Percentiles rank a stretch among this genome's conserved stretches.
Conservation (phyloP, 2,888 invertebrate species). For the Sarcophaga carnaria region DNA sequence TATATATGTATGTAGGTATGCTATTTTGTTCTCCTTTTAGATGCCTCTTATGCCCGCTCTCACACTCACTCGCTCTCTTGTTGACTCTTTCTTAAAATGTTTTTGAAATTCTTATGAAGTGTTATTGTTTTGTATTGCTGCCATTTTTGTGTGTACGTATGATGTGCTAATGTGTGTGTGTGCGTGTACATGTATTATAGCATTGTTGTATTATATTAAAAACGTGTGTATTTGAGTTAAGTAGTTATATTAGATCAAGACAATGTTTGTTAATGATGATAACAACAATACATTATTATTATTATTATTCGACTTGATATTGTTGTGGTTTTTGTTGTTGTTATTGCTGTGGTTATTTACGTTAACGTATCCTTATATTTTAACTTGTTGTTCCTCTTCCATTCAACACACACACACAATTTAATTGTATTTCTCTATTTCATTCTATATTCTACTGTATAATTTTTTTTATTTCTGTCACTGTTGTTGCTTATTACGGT, state of each 20-base stretch:
- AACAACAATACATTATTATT: constrained; percentile 40
- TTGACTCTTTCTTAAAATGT: constrained; percentile 31
- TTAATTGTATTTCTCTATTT: not conserved
- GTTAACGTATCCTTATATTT: constrained; percentile 53
- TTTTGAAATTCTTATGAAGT: constrained; percentile 47
- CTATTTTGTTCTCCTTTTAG: not conserved
- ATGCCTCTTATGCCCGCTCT: no score
- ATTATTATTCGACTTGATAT: no score
- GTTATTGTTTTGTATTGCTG: constrained; percentile 34
- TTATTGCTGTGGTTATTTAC: constrained; percentile 45
- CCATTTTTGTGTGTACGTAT: not conserved
- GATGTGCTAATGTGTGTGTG: not conserved
- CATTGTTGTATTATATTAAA: no score
- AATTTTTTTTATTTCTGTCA: not conserved
- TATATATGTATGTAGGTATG: not conserved
- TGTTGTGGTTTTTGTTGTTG: no score
- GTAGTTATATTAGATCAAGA: constrained; percentile 55
- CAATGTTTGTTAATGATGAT: constrained; percentile 45
- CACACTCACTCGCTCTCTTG: not conserved
- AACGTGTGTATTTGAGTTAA: constrained; percentile 11
- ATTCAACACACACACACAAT: not conserved
- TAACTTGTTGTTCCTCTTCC: constrained; percentile 25
- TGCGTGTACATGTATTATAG: not conserved
- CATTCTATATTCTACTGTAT: constrained; percentile 8
- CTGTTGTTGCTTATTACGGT: not conserved